Evolutionary conservation across 2,888 invertebrate genomes (phyloP).

Genomic region (Diogma glabrata): DNA sequence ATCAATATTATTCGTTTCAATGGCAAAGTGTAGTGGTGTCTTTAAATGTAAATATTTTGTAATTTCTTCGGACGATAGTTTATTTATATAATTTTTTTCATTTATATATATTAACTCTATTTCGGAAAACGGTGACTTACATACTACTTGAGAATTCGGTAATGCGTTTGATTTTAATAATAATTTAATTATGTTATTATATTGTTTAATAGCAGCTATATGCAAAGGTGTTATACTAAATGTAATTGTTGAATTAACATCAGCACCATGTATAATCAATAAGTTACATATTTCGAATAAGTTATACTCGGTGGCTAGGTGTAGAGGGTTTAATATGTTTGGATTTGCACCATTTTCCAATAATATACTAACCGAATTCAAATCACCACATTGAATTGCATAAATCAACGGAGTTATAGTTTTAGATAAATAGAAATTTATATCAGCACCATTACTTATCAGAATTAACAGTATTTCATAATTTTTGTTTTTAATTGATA

Average conservation of each 20-base stretch:
- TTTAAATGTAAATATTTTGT: not conserved
- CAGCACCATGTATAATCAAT: not conserved
- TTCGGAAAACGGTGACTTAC: not conserved
- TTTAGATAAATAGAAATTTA: not conserved
- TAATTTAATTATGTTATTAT: not conserved
- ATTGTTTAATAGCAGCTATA: not conserved
- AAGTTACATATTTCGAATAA: not conserved
- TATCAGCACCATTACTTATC: not conserved
- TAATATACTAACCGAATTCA: not conserved
- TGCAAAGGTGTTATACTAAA: not conserved
- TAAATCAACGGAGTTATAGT: not conserved
- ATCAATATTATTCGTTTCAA: constrained; percentile 1
- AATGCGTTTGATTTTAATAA: constrained; percentile 2
- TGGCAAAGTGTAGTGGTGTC: constrained; percentile 6
- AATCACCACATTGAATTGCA: not conserved
- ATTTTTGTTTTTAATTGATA: not conserved
- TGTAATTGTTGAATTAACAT: not conserved
- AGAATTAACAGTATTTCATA: not conserved
- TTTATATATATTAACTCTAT: not conserved
- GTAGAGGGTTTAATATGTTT: not conserved
- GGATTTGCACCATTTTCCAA: not conserved
- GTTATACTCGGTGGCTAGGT: constrained; percentile 4
- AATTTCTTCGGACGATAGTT: not conserved
- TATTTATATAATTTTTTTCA: too few relatives aligned
- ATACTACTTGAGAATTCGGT: not conserved